These are phyloP conservation scores for Lissocephala sabroskyi DNA, from an alignment of 2,888 invertebrate species.

Conservation along the genomic window DNA sequence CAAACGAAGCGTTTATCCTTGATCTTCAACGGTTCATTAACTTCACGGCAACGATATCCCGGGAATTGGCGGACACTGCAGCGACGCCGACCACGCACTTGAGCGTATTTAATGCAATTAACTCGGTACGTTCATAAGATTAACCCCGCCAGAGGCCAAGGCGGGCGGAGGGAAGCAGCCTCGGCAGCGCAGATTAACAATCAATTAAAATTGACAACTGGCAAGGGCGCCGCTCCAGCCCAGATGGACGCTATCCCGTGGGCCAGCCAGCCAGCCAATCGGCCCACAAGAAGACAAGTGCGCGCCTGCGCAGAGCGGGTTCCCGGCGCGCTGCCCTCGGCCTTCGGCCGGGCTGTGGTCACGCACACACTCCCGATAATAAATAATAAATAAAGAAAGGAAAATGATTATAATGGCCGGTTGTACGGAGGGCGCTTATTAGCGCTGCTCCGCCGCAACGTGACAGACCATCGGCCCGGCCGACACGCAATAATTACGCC, in stretches of 20 bases:
- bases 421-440: conserved; percentile 57
- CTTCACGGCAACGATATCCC: conserved; percentile 26
- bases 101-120: conserved; percentile 64
- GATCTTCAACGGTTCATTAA: conserved; percentile 68
- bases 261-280: conserved; percentile 15
- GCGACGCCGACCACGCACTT: conserved; percentile 33
- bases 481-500: conserved; percentile 65
- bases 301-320: not conserved
- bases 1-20: conserved; percentile 57
- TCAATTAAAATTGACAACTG: conserved; percentile 69
- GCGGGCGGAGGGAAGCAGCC: conserved; percentile 10
- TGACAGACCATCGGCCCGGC: not conserved
- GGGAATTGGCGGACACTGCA: conserved; percentile 3
- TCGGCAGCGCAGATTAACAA: conserved; percentile 64
- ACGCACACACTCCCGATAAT: no score
- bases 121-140: conserved; percentile 59
- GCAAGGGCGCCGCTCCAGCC: no score
- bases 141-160: conserved; percentile 33
- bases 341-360: no score
- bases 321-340: no score
- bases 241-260: not conserved
- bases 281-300: conserved; percentile 11
- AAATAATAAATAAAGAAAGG: conserved; percentile 27
- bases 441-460: conserved; percentile 24
- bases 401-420: conserved; percentile 59